Evolutionary conservation across 2,113 vertebrate species (phyloP).

Genomic region (Acrocephalus arundinaceus): DNA sequence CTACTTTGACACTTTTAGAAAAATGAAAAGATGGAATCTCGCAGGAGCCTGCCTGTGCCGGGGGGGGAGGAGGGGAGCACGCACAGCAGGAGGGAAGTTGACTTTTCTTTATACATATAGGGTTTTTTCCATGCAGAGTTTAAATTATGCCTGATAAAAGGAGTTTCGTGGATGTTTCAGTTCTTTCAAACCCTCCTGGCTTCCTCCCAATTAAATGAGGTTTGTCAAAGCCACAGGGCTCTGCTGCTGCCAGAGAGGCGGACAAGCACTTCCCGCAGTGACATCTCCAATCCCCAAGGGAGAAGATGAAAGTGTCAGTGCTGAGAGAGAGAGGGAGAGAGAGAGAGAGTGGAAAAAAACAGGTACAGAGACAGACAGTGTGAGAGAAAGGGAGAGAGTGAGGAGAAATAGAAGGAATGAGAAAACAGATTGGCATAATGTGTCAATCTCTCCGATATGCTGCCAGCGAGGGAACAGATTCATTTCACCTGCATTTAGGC

Average conservation of each 20-base stretch:
- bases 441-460: not conserved
- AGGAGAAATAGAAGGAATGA: conserved; percentile 35
- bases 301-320: conserved; percentile 81
- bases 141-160: conserved; percentile 90
- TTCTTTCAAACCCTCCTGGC: conserved; percentile 88
- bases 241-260: conserved; percentile 80
- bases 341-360: conserved; percentile 54
- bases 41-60: conserved; percentile 73
- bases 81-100: conserved; percentile 84
- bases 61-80: conserved; percentile 63
- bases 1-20: conserved; percentile 83
- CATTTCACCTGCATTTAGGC: not conserved
- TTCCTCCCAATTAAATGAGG: conserved; percentile 89
- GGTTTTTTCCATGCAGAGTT: conserved; percentile 87
- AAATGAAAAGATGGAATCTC: conserved; percentile 85
- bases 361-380: conserved; percentile 69
- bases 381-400: conserved; percentile 8
- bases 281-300: conserved; percentile 83
- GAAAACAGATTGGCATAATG: conserved; percentile 15
- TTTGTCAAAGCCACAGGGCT: conserved; percentile 90
- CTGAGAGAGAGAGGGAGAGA: conserved; percentile 72
- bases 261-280: conserved; percentile 86
- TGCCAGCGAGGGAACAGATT: not conserved
- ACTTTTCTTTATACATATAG: conserved; percentile 89
- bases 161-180: conserved; percentile 85